These are phyloP conservation scores for Amazona finschi DNA, from an alignment of 2,797 vertebrate genomes.

Conservation along the genomic window DNA sequence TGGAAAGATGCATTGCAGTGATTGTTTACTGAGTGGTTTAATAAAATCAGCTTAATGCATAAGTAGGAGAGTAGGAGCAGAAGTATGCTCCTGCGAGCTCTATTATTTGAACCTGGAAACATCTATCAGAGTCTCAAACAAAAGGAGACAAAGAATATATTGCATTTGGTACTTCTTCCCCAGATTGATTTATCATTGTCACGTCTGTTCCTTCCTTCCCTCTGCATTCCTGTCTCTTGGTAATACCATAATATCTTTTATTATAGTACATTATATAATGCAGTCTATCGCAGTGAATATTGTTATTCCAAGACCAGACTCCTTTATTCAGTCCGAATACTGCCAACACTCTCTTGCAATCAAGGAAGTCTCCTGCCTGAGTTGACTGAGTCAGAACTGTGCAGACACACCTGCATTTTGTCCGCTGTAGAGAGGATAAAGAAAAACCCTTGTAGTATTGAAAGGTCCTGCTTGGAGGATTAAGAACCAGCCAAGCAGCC, in stretches of 20 bases:
- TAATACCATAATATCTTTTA: slow-evolving; percentile 19
- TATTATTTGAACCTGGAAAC: neutral
- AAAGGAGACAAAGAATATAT: slow-evolving; percentile 38
- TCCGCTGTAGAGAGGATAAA: neutral
- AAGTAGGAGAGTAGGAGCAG: neutral
- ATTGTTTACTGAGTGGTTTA: slow-evolving; percentile 21
- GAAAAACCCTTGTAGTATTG: neutral
- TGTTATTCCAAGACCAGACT: neutral
- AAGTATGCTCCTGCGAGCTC: neutral
- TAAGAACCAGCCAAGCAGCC: neutral
- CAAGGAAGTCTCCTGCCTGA: neutral
- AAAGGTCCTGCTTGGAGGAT: neutral
- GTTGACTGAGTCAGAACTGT: neutral
- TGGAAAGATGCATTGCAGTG: neutral
- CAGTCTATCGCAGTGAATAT: neutral
- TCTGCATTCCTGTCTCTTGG: neutral
- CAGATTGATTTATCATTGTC: slow-evolving; percentile 51
- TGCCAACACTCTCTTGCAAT: neutral
- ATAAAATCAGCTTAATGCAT: neutral
- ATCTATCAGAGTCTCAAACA: slow-evolving; percentile 26
- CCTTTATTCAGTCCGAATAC: neutral
- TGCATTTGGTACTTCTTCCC: neutral
- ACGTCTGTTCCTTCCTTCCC: slow-evolving; percentile 9
- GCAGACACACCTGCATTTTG: neutral
- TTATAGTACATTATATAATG: slow-evolving; percentile 26